phyloP scores from a whole-genome alignment of 92 coral and sea anemone genomes.

The Metridium senile region DNA sequence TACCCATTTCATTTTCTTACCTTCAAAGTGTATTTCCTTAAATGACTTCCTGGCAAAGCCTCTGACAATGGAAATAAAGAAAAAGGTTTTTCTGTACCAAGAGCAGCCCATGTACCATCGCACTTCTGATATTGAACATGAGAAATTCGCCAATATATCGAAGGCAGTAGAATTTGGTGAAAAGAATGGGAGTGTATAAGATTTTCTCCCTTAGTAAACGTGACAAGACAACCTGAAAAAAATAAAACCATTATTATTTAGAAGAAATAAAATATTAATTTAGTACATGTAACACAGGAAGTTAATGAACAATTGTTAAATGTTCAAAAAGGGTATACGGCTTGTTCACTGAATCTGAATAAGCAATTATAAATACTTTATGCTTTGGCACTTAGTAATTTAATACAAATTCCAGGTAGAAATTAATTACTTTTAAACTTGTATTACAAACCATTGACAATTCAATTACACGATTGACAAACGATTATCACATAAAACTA shows the following conservation, averaged over 20 bases:
- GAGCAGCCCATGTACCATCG: not conserved
- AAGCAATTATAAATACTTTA: no score
- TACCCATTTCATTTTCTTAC: no score
- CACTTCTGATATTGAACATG: not conserved
- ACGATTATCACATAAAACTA: no score
- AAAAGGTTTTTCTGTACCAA: not conserved
- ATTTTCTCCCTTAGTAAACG: conserved; percentile 1
- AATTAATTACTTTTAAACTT: no score
- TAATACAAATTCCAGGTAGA: no score
- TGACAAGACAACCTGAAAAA: not conserved
- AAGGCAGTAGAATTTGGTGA: not conserved
- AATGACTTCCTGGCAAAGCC: not conserved
- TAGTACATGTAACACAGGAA: not conserved
- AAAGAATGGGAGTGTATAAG: not conserved
- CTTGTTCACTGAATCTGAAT: no score
- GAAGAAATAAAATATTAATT: not conserved
- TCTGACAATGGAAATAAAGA: not conserved
- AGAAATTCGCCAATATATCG: not conserved
- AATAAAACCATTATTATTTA: no score
- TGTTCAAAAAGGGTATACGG: no score
- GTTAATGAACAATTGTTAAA: no score
- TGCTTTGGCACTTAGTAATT: no score
- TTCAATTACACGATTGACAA: no score
- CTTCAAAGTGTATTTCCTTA: not conserved
- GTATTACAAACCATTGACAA: no score